Evolutionary conservation across 2,113 vertebrate genomes (phyloP).

Genomic region (Pteronura brasiliensis): DNA sequence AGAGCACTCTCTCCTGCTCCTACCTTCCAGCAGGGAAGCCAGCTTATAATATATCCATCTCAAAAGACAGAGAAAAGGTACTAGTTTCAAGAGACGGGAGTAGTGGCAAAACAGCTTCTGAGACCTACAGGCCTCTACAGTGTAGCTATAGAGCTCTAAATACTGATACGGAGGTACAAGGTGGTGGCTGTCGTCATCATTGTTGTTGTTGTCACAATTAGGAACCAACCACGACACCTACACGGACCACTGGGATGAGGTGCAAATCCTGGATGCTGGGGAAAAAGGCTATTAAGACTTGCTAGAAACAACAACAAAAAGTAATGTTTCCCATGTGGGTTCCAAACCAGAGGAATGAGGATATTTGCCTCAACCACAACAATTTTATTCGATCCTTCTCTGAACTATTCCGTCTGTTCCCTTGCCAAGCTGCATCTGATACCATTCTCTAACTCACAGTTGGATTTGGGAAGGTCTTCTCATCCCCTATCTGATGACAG

Average conservation of each 20-base stretch:
- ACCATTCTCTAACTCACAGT: constrained; percentile 21
- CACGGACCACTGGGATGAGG: background rate
- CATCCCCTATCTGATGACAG: constrained; percentile 48
- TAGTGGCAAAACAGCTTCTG: background rate
- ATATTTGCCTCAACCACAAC: constrained; percentile 33
- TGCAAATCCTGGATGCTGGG: background rate
- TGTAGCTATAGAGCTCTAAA: background rate
- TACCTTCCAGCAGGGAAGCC: background rate
- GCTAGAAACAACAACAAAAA: constrained; percentile 44
- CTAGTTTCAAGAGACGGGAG: background rate
- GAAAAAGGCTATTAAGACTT: constrained; percentile 16
- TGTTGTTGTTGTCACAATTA: background rate
- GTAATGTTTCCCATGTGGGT: constrained; percentile 45
- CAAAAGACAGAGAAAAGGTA: background rate
- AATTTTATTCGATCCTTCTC: constrained; percentile 42
- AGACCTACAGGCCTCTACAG: background rate
- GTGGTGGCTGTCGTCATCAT: background rate
- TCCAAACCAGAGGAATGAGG: constrained; percentile 25
- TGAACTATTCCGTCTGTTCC: constrained; percentile 47
- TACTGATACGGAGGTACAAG: background rate
- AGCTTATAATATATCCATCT: background rate
- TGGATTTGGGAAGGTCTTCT: constrained; percentile 51
- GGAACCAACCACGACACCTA: background rate
- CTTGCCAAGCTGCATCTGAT: constrained; percentile 56
- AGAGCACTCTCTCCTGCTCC: too few relatives aligned